Evolutionary conservation across 2,888 invertebrate genomes (phyloP), one percentile per base, ranked within the genome.

Genomic region (Lapara coniferarum): DNA sequence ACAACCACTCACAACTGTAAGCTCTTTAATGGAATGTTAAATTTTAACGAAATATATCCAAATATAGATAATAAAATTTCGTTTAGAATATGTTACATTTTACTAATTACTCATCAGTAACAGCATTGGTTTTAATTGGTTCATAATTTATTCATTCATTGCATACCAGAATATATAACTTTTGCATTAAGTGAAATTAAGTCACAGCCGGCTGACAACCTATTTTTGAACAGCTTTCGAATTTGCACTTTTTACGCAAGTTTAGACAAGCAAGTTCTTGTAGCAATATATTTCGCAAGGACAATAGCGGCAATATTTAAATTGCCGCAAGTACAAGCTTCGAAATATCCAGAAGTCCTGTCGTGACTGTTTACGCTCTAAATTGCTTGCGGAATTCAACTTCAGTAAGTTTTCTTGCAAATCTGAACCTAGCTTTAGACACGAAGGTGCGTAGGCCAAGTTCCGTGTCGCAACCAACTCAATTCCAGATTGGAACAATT

Each of bases 141-240:
- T 10, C 2, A 16, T 44, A 44, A 44, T 46, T 63, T 63, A 46
- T 16, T 0, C 7, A 16, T 10, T n/a, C 16, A 25, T 25, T 56
- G 13, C 19, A 10, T 63, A 10, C 16, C 46, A 46, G 46, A 46
- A 46, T 46, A 63, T 63, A 16, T 46, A 78, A 73, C 77, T 82
- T 85, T 81, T 83, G 85, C 83, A 81, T 78, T 70, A 71, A 74
- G 77, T 84, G 83, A 85, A 82, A 81, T 78, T 70, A 71, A 74
- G 77, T 84, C 84, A 85, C 85, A 85, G 84, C 85, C 84, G 75
- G 75, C 46, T 67, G 75, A 77, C 71, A 73, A 75, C 71, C 71
- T 77, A 19, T 49, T 63, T 63, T 63, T 72, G 55, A 46, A 72
- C 57, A 67, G 71, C 59, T 70, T 58, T 49, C 52, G 56, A 70